Evolutionary conservation across 2,113 vertebrate species (phyloP).

Genomic region (Sarotherodon lohbergeri): DNA sequence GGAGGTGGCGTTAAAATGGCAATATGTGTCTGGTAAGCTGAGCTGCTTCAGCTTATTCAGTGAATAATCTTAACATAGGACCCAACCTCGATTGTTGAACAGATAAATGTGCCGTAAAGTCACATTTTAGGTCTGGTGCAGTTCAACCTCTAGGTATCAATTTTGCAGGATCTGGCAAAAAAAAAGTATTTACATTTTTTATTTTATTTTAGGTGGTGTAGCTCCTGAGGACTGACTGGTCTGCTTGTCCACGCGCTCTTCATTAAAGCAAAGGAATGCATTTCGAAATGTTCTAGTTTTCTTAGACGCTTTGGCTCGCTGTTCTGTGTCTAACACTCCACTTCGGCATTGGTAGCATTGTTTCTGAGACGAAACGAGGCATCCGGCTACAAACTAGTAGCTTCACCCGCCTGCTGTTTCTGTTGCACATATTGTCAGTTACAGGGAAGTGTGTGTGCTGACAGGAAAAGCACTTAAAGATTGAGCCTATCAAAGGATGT

Average conservation of each 20-base stretch:
- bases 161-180: background rate
- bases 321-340: background rate
- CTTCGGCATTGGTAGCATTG: background rate
- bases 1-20: background rate
- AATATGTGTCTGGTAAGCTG: background rate
- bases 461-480: background rate
- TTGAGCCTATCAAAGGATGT: background rate
- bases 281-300: background rate
- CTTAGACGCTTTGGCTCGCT: background rate
- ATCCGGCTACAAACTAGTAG: background rate
- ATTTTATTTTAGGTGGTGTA: background rate
- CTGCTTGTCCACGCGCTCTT: background rate
- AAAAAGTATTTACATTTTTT: background rate
- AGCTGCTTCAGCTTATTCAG: background rate
- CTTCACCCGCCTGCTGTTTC: background rate
- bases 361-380: background rate
- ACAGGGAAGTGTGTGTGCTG: constrained; percentile 1
- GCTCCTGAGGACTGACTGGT: background rate
- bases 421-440: background rate
- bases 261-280: background rate
- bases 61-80: constrained; percentile 10
- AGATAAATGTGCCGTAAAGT: background rate
- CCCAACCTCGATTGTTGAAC: background rate
- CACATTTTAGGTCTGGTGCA: background rate
- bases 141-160: background rate